Evolutionary conservation across 2,797 vertebrate genomes (phyloP), one percentile per base, ranked within the genome.

Genomic region (Tragopan temminckii): DNA sequence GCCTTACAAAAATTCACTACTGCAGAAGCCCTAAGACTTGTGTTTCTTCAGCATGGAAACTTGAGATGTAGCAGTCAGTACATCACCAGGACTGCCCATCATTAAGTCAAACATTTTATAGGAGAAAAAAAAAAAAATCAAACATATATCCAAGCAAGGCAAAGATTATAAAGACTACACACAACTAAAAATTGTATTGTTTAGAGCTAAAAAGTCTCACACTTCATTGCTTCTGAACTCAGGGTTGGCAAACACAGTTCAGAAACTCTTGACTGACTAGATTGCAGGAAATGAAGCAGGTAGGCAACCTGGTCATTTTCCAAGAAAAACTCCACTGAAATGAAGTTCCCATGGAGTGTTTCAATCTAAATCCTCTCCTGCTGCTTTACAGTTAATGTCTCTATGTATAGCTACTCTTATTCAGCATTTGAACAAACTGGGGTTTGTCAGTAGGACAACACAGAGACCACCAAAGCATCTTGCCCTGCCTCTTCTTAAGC

Each of bases 231-330:
- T 4, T 70, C 71, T 87, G 83, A 91, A 52, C 57, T 53, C 9
- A 9, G 61, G 75, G 80, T 90, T 18, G 1, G 68, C 71, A 85
- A 93, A 93, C 48, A 84, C 27, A 72, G 1, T 38, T 80, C 90
- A 80, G 75, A 90, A 93, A 27, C 57, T 52, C 35, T 24, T 1
- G 2, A 70, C 18, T 0, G 31, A 63, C 1, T 3, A 75, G 72
- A 66, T 45, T 57, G n/a, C 85, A 95, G 80, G 90, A 95, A 88
- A 91, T 82, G 35, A 92, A 90, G 88, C 71, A 88, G 61, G 61
- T 71, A 69, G 52, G 67, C 52, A 83, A 95, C 67, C 33, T 66
- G 80, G 72, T 46, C 21, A 25, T 88, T 66, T 85, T 88, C 59
- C 89, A 83, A 62, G 24, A 59, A 93, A 90, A 92, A 45, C 4